These are phyloP conservation scores for Schizopygopsis pylzovi DNA, from an alignment of 2,797 vertebrate genomes.

Conservation along the genomic window DNA sequence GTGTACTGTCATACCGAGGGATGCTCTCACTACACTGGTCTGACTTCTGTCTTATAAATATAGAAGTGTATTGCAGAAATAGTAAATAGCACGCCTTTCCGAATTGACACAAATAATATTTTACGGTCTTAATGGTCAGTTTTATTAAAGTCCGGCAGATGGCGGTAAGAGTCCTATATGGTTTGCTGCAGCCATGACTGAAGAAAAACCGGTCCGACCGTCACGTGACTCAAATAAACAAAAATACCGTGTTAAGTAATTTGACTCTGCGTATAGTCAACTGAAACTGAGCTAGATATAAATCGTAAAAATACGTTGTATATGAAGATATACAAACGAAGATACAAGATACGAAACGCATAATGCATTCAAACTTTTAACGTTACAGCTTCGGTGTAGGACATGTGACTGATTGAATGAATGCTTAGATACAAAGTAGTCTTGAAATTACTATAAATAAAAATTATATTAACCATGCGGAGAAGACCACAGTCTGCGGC, in stretches of 20 bases:
- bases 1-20: too few species aligned
- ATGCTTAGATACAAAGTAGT: neutral
- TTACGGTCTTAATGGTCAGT: neutral
- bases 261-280: neutral
- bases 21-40: neutral
- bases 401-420: neutral
- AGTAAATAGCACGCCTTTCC: neutral
- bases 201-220: neutral
- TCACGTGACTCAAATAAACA: slow-evolving; percentile 23
- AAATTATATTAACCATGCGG: neutral
- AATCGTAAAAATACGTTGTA: neutral
- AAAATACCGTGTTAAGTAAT: neutral
- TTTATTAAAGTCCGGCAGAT: neutral
- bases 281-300: neutral
- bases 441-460: neutral
- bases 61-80: neutral
- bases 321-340: too few species aligned
- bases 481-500: slow-evolving; percentile 35
- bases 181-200: neutral
- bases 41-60: neutral
- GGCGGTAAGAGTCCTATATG: neutral
- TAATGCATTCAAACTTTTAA: neutral
- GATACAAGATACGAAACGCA: neutral
- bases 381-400: neutral
- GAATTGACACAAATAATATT: neutral